Percentiles rank a stretch among this genome's conserved stretches.
Conservation (phyloP, 2,113 vertebrate genomes). For the Microcebus murinus region DNA sequence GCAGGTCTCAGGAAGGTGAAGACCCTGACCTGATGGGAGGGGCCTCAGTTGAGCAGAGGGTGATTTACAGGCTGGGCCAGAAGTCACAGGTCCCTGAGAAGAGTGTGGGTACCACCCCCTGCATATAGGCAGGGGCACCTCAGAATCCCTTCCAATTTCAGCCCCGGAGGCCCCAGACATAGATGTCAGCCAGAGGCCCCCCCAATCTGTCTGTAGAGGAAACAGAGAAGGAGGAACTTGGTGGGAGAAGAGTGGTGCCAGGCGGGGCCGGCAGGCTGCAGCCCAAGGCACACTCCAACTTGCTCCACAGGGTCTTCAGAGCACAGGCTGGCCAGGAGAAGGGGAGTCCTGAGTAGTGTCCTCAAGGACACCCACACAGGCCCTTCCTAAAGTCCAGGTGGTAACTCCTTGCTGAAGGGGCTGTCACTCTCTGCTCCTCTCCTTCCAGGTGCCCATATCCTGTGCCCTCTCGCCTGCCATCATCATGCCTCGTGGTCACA, state of each 20-base stretch:
- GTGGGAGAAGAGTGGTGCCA: background rate
- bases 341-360: background rate
- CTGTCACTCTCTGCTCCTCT: background rate
- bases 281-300: background rate
- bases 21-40: background rate
- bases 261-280: background rate
- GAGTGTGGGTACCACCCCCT: background rate
- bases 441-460: background rate
- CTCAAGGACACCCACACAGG: background rate
- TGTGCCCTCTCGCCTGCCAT: background rate
- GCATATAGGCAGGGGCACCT: background rate
- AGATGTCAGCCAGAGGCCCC: background rate
- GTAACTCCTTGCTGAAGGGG: background rate
- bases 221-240: background rate
- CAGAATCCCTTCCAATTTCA: background rate
- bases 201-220: background rate
- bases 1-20: background rate
- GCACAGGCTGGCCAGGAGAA: background rate
- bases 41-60: background rate
- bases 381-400: background rate
- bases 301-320: background rate
- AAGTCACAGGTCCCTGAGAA: background rate
- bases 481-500: constrained; percentile 39
- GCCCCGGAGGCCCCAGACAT: background rate
- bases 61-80: background rate